Percentiles rank a stretch among this genome's conserved stretches.
phyloP scores from a whole-genome alignment of 1,140 invertebrate genomes.

The Lineus longissimus region DNA sequence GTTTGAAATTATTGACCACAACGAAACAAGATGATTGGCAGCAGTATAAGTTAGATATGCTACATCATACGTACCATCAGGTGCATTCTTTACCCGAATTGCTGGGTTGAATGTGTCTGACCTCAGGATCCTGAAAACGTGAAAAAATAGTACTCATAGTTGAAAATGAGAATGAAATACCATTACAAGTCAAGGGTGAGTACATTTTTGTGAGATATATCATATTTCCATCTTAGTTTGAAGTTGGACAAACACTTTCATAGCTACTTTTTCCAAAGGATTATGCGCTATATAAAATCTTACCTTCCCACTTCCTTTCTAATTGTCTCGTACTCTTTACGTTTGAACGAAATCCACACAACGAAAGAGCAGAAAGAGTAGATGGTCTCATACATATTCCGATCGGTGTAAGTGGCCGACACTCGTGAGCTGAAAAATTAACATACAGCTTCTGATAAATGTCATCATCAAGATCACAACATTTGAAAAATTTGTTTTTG shows the following conservation, averaged over 20 bases:
- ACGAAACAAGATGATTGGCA: too few species aligned
- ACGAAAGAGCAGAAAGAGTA: conserved; percentile 49
- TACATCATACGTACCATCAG: conserved; percentile 40
- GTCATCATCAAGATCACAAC: too few species aligned
- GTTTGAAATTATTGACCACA: too few species aligned
- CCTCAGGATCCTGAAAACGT: conserved; percentile 41
- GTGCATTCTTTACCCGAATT: conserved; percentile 45
- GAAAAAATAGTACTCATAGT: neutral
- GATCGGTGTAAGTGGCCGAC: conserved; percentile 47
- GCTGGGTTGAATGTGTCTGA: conserved; percentile 52
- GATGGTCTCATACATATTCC: conserved; percentile 49
- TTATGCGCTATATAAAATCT: neutral
- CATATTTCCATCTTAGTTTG: too few species aligned
- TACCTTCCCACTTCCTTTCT: conserved; percentile 50
- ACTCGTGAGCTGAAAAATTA: conserved; percentile 41
- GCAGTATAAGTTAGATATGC: too few species aligned
- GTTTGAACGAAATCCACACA: conserved; percentile 49
- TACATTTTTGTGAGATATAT: too few species aligned
- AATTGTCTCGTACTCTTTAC: conserved; percentile 45
- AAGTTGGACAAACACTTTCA: too few species aligned
- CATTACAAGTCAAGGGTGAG: too few species aligned
- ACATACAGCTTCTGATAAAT: too few species aligned
- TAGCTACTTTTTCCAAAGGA: too few species aligned
- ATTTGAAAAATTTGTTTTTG: conserved; percentile 1
- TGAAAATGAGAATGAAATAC: too few species aligned